Percentiles rank a stretch among this genome's conserved stretches.
Conservation (phyloP, 2,113 vertebrate species). For the Chiloscyllium plagiosum region DNA sequence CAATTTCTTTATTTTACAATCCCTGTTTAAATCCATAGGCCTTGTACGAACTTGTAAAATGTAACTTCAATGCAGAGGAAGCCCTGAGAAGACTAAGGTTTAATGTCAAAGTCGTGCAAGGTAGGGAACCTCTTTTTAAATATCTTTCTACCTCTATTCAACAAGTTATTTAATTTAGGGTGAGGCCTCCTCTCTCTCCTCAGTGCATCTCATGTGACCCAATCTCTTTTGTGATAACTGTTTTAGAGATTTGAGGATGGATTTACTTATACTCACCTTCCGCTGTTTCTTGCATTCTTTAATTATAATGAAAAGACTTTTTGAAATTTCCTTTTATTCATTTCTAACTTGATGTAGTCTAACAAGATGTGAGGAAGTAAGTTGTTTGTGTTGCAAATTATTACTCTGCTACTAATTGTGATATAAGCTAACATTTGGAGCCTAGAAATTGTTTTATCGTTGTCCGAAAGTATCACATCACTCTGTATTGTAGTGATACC, state of each 20-base stretch:
- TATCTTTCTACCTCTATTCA: not conserved
- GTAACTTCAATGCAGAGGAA: conserved; percentile 84
- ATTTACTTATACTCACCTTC: not conserved
- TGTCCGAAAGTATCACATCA: not conserved
- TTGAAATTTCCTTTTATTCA: not conserved
- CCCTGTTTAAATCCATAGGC: conserved; percentile 57
- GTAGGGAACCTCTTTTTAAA: conserved; percentile 53
- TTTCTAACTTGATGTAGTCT: not conserved
- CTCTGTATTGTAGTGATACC: not conserved
- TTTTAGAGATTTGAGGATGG: not conserved
- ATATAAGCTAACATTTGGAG: not conserved
- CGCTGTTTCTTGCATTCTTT: not conserved
- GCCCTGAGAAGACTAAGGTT: conserved; percentile 77
- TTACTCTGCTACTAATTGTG: not conserved
- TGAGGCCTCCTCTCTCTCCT: not conserved
- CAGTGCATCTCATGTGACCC: not conserved
- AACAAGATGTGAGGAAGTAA: not conserved
- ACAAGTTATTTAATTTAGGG: not conserved
- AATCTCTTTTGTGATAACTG: not conserved
- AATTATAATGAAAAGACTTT: not conserved
- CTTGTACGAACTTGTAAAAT: conserved; percentile 89
- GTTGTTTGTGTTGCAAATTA: not conserved
- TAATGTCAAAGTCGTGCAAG: conserved; percentile 87
- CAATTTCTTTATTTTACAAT: not conserved
- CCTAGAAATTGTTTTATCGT: not conserved